Conservation (phyloP, 2,113 vertebrate species). For the Pomatorhinus ruficollis region DNA sequence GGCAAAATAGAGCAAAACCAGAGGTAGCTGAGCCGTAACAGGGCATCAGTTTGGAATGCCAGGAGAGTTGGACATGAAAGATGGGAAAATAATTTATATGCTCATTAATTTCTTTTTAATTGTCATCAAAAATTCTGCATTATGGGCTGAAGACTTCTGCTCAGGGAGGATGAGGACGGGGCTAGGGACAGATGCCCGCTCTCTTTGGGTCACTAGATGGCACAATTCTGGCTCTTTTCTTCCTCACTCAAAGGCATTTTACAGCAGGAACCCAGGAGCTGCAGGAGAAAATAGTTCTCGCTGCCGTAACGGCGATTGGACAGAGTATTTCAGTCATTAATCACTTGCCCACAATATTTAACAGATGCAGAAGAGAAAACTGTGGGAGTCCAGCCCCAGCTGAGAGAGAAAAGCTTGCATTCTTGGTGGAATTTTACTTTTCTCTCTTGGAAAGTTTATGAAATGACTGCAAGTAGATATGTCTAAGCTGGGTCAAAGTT, state of each 20-base stretch:
- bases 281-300: not conserved
- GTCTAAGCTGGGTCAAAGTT: not conserved
- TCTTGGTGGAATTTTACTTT: not conserved
- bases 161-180: not conserved
- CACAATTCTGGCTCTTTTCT: not conserved
- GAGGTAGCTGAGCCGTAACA: not conserved
- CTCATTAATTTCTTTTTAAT: not conserved
- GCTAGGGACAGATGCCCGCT: not conserved
- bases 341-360: not conserved
- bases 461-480: not conserved
- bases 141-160: not conserved
- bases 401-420: not conserved
- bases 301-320: not conserved
- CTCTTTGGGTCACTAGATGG: conserved; percentile 8
- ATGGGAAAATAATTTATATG: not conserved
- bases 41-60: not conserved
- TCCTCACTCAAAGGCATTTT: not conserved
- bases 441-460: not conserved
- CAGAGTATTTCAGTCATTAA: not conserved
- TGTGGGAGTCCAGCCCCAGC: not conserved
- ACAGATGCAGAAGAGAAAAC: not conserved
- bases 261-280: not conserved
- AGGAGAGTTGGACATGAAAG: not conserved
- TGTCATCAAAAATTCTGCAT: not conserved
- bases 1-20: not conserved